A percentile compares a stretch with the other conserved stretches of the same genome.
phyloP scores from a whole-genome alignment of 2,888 invertebrate genomes.

The Drosophila subsilvestris region DNA sequence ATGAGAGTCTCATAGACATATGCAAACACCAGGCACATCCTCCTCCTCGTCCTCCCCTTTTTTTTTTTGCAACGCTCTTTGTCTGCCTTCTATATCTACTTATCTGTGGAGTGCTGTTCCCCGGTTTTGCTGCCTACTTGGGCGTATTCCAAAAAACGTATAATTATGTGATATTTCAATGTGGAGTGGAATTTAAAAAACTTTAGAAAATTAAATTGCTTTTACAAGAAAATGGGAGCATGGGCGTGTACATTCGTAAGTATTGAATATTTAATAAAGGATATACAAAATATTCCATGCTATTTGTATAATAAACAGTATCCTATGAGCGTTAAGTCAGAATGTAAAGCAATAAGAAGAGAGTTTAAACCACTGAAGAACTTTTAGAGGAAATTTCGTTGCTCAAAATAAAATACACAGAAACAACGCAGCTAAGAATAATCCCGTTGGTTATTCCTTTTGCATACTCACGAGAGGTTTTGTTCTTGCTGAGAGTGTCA shows the following conservation, averaged over 20 bases:
- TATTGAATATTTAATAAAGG: not conserved
- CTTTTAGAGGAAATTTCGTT: too few species aligned
- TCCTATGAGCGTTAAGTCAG: too few species aligned
- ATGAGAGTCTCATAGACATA: not conserved
- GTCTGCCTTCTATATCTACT: conserved; percentile 17
- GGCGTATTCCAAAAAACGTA: conserved; percentile 19
- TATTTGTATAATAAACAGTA: too few species aligned
- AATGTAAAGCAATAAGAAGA: not conserved
- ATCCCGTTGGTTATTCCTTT: too few species aligned
- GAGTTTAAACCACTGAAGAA: not conserved
- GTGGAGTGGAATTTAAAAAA: not conserved
- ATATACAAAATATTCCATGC: not conserved
- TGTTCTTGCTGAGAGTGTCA: too few species aligned
- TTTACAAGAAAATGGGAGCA: not conserved
- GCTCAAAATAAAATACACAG: too few species aligned
- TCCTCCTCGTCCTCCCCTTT: conserved; percentile 2
- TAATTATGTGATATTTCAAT: not conserved
- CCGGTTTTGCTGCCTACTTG: not conserved
- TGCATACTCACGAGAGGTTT: too few species aligned
- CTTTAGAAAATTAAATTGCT: not conserved
- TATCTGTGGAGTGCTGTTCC: not conserved
- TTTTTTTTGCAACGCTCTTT: conserved; percentile 3
- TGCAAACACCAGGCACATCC: conserved; percentile 19
- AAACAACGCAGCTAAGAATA: too few species aligned
- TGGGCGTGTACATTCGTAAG: not conserved